Conservation (phyloP, 2,797 vertebrate species). For the Paguma larvata region DNA sequence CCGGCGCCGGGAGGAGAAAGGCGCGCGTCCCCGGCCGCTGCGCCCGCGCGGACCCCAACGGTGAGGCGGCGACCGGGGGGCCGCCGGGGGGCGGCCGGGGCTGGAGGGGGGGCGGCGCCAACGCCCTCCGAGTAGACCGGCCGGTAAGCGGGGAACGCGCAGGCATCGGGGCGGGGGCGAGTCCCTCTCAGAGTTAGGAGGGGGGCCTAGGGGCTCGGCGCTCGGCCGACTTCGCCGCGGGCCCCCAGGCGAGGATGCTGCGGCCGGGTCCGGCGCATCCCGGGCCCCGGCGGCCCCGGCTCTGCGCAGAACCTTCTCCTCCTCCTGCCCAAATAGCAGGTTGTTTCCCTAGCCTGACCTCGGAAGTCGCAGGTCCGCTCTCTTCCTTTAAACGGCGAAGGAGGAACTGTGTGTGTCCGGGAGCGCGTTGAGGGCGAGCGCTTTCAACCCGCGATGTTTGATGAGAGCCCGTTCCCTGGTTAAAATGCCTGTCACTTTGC, state of each 20-base stretch:
- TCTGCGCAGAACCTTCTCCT: not conserved
- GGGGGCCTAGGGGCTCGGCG: not conserved
- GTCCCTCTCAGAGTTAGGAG: not conserved
- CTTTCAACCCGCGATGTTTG: not conserved
- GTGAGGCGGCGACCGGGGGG: not conserved
- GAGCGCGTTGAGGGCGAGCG: not conserved
- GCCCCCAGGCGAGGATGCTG: not conserved
- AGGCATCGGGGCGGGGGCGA: not conserved
- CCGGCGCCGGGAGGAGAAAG: not conserved
- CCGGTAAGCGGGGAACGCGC: slow-evolving; percentile 52
- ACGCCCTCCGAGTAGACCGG: not conserved
- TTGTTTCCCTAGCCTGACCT: not conserved
- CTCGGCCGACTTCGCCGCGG: not conserved
- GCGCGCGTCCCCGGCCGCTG: not conserved
- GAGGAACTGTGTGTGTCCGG: not conserved
- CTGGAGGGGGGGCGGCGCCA: not conserved
- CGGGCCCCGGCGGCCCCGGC: not conserved
- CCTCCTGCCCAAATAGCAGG: not conserved
- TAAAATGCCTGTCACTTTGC: not conserved
- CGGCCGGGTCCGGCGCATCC: not conserved
- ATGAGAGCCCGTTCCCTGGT: not conserved
- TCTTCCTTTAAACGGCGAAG: no score
- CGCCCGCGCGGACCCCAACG: not conserved
- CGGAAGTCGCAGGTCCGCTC: not conserved
- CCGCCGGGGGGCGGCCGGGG: not conserved